These are phyloP conservation scores for Chironomus riparius DNA, from an alignment of 2,888 invertebrate species.

Conservation along the genomic window DNA sequence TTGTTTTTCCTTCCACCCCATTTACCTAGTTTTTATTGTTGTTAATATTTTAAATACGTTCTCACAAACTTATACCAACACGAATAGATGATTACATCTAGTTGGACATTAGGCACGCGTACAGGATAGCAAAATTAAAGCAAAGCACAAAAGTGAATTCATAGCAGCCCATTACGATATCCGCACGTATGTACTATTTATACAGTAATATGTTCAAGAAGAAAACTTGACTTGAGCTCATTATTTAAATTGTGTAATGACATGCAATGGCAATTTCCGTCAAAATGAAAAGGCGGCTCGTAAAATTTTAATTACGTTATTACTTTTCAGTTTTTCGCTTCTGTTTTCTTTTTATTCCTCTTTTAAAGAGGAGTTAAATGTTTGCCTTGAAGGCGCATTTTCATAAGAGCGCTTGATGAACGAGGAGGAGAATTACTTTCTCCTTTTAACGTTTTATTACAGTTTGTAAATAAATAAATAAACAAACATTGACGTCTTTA, in stretches of 20 bases:
- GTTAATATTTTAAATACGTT: too few species aligned
- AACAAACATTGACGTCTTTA: background rate
- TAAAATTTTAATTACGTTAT: constrained; percentile 25
- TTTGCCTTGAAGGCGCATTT: background rate
- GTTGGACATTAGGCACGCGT: background rate
- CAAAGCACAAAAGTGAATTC: background rate
- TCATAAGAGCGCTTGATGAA: too few species aligned
- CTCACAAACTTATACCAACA: too few species aligned
- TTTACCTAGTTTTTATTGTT: background rate
- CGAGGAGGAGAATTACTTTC: too few species aligned
- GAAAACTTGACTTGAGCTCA: background rate
- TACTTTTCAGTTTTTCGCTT: constrained; percentile 4
- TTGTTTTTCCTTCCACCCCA: background rate
- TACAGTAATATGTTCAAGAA: background rate
- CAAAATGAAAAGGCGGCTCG: constrained; percentile 3
- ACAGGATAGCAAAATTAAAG: background rate
- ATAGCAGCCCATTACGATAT: too few species aligned
- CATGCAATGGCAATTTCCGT: constrained; percentile 19
- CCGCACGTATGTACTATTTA: too few species aligned
- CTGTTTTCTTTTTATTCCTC: background rate
- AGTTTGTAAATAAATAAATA: background rate
- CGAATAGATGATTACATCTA: background rate
- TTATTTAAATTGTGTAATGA: constrained; percentile 18
- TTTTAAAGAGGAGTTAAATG: background rate
- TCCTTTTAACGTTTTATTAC: too few species aligned